Conservation (phyloP, 2,888 invertebrate genomes). For the Microctonus aethiopoides region DNA sequence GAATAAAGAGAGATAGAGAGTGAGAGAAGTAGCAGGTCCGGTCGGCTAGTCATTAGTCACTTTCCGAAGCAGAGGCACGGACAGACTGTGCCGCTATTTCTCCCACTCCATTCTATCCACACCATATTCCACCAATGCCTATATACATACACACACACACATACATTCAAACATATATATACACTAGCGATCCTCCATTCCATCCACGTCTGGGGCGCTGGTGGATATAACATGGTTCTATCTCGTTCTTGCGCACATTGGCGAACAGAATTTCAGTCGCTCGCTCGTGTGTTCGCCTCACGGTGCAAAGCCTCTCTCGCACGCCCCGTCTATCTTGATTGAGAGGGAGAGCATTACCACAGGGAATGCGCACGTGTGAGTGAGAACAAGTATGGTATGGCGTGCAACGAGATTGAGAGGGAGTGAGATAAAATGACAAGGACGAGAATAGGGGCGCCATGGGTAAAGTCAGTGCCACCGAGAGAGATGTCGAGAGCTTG, state of each 20-base stretch:
- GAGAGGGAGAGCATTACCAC: conserved; percentile 58
- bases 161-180: conserved; percentile 26
- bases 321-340: conserved; percentile 63
- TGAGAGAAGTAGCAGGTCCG: conserved; percentile 54
- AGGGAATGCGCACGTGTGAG: conserved; percentile 42
- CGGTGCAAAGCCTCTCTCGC: conserved; percentile 46
- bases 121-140: conserved; percentile 38
- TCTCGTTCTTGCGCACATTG: conserved; percentile 30
- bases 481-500: conserved; percentile 53
- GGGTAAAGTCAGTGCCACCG: conserved; percentile 37
- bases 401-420: conserved; percentile 16
- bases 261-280: conserved; percentile 44
- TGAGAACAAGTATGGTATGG: conserved; percentile 22
- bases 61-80: conserved; percentile 67
- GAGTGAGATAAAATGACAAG: conserved; percentile 42
- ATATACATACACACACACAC: conserved; percentile 44
- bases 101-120: conserved; percentile 43
- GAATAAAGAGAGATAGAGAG: conserved; percentile 1
- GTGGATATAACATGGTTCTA: conserved; percentile 20
- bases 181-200: conserved; percentile 37
- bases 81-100: conserved; percentile 60
- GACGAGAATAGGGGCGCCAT: conserved; percentile 45
- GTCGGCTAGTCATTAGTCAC: conserved; percentile 66
- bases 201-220: conserved; percentile 38
- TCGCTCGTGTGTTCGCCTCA: conserved; percentile 48